Base-by-base conservation (phyloP, 64 coral and sea anemone genomes). In the Montipora efflorescens region DNA sequence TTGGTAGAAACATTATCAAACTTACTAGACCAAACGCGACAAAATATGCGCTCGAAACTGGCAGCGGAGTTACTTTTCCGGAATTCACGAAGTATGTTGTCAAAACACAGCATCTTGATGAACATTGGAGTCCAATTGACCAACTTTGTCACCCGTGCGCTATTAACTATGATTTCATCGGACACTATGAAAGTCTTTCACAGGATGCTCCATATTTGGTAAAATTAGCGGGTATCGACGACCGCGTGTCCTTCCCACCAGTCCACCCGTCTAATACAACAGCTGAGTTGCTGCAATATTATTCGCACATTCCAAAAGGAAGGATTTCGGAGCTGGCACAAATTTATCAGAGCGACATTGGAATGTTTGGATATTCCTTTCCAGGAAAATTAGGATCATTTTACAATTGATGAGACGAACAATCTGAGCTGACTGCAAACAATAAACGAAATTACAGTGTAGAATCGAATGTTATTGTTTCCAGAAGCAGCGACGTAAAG, bases 151-250 rank as follows among this genome's bases (percentile, higher is more conserved):
- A 90, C 21, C 89, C 89, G 5, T 90, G 89, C 49, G 59, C 77
- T 13, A 64, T 90, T 22, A 23, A 80, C 59, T 90, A 81, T 49
- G 89, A 90, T 18, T 90, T 90, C 57, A 81, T 90, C 23, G 89
- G 89, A 9, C 36, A 81, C 49, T 80, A 68, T 59, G 89, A 90
- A 53, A 46, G 79, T 79, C 89, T 90, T 2, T 21, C 36, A 45
- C 25, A 90, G 19, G 89, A 90, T 0, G 77, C 89, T 20, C 47
- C 45, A 48, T 86, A 86, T 72, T 50, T 89, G 73, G 20, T 89
- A 58, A 89, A 59, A 77, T 59, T 23, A 73, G 87, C 73, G 73
- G 87, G 87, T 59, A 89, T 77, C 59, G 87, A 89, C 49, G 75
- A 78, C 49, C 87, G 72, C 73, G 71, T 89, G 57, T 77, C 87